Conservation (phyloP, 2,888 invertebrate species). For the Lasioglossum morio region DNA sequence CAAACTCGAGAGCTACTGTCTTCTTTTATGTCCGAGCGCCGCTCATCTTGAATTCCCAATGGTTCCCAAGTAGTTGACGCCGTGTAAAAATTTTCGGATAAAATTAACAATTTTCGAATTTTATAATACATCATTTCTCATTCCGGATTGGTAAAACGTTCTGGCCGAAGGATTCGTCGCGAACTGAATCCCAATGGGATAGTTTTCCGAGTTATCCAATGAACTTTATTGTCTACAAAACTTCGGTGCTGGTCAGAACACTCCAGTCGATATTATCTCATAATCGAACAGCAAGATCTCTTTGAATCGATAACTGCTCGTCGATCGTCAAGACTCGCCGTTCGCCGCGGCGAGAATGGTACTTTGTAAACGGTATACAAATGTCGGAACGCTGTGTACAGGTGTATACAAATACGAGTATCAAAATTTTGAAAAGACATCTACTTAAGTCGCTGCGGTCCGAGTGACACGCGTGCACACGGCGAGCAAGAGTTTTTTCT, state of each 20-base stretch:
- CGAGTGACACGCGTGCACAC: background rate
- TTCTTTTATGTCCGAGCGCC: background rate
- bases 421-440: constrained; percentile 71
- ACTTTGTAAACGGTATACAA: constrained; percentile 67
- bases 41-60: background rate
- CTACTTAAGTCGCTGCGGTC: constrained; percentile 43
- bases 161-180: too few species aligned
- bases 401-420: constrained; percentile 66
- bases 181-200: too few species aligned
- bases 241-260: background rate
- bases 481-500: background rate
- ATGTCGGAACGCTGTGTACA: constrained; percentile 58
- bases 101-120: too few species aligned
- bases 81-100: background rate
- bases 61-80: background rate
- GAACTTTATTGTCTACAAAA: background rate
- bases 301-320: background rate
- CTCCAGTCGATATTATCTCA: background rate
- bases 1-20: background rate
- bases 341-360: constrained; percentile 19
- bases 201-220: background rate
- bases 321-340: constrained; percentile 44
- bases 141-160: too few species aligned
- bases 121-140: too few species aligned
- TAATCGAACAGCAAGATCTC: background rate